Base-by-base conservation (phyloP, 1,140 invertebrate species). In the Chelonus insularis region DNA sequence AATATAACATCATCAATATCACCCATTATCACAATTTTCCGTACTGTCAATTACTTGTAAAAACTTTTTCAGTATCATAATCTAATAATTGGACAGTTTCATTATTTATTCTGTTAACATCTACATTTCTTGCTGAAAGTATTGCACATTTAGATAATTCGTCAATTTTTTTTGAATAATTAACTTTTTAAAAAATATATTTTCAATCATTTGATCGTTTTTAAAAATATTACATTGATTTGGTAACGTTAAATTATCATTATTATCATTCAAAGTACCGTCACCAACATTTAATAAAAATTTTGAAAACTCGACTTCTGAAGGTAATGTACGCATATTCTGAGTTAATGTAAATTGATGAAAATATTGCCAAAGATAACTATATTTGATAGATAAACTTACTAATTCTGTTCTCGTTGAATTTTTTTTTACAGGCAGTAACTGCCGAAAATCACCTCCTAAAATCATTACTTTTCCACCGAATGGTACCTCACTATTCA, bases 391-490 rank as follows among this genome's bases (percentile, higher is more conserved):
- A 1, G 64, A 66, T 4, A 61, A 23, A 61, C 60, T 59, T 2
- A 68, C 12, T 7, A 52, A 29, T 55, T 63, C 64, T 18, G 14
- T 58, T 7, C 32, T 45, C 20, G 64, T 66, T 20, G 37, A 32
- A 18, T 54, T n/a, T 47, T 36, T 7, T 39, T 64, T 63, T 1
- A 71, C 60, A 3, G 72, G 69, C 16, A 68, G 57, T 11, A 64
- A 20, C 62, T 72, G 67, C n/a, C 64, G 4, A 58, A 71, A 68
- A 52, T 70, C 68, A 9, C 68, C 69, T 2, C 60, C 65, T 14
- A 68, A 58, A 29, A 73, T 23, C 5, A 72, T 18, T 18, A 61
- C 34, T 67, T 72, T 68, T 16, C 66, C 68, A 2, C 72, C 57
- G 16, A 60, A 52, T 1, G 48, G 66, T 12, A 54, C 7, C 51